phyloP scores from a whole-genome alignment of 64 coral and sea anemone species.

The Hydrozoanthus tunicans region DNA sequence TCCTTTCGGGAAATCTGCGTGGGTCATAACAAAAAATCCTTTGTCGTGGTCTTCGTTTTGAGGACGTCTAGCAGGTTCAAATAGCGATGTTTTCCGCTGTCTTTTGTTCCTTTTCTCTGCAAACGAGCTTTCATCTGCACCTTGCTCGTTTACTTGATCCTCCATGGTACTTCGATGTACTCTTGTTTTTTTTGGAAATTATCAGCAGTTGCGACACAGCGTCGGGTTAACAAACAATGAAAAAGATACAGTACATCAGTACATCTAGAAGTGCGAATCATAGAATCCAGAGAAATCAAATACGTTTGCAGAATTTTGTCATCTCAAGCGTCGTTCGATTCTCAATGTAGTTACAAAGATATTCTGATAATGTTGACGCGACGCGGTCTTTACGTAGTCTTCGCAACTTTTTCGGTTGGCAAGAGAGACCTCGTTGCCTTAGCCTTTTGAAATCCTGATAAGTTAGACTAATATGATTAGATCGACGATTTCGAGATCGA shows the following conservation, averaged over 20 bases:
- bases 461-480: neutral
- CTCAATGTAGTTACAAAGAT: no score
- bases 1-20: slow-evolving; percentile 41
- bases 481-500: neutral
- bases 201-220: neutral
- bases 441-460: neutral
- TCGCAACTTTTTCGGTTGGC: neutral
- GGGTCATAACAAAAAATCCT: slow-evolving; percentile 36
- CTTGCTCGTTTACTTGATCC: neutral
- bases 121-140: neutral
- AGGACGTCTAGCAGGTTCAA: neutral
- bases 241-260: no score
- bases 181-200: neutral
- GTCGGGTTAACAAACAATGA: no score
- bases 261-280: no score
- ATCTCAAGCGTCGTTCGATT: no score
- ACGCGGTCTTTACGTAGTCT: neutral
- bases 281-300: no score
- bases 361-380: no score
- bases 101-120: neutral
- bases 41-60: slow-evolving; percentile 12
- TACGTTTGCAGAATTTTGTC: no score
- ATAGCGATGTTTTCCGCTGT: slow-evolving; percentile 17
- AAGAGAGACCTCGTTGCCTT: neutral
- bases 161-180: neutral